Conservation (phyloP, 2,797 vertebrate species). For the Heliangelus exortis region DNA sequence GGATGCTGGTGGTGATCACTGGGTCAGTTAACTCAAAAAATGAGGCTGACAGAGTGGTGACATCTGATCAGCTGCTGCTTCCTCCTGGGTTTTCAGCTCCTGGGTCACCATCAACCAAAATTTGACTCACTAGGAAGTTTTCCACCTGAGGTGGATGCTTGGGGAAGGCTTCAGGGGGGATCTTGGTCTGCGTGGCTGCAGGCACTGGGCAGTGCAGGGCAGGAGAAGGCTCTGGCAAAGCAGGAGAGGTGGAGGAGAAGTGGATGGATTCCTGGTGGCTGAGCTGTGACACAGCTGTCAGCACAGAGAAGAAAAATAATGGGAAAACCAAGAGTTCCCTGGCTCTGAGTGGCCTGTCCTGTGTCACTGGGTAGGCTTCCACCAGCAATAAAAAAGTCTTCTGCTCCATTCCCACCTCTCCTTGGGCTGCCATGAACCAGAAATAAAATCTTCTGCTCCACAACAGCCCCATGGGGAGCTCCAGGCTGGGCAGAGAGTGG, state of each 20-base stretch:
- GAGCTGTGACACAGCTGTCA: fast-evolving
- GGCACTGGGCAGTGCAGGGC: background rate
- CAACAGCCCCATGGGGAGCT: too few relatives aligned
- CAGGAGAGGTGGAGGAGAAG: background rate
- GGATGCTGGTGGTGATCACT: background rate
- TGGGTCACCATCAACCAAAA: background rate
- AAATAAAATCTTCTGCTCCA: background rate
- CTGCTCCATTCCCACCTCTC: background rate
- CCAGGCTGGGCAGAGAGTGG: too few relatives aligned
- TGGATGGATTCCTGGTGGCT: background rate
- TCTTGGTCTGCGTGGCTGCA: background rate
- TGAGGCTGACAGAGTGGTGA: background rate
- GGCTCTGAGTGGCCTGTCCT: background rate
- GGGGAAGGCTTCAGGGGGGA: background rate
- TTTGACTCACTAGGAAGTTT: background rate
- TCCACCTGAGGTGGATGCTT: background rate
- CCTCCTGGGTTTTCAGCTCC: background rate
- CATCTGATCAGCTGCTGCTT: background rate
- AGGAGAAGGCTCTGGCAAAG: background rate
- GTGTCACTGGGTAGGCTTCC: background rate
- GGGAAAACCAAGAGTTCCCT: background rate
- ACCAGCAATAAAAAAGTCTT: background rate
- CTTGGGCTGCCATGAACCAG: background rate
- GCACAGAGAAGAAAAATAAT: background rate
- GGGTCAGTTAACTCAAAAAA: background rate